phyloP scores from a whole-genome alignment of 2,797 vertebrate species.

The Alosa sapidissima region DNA sequence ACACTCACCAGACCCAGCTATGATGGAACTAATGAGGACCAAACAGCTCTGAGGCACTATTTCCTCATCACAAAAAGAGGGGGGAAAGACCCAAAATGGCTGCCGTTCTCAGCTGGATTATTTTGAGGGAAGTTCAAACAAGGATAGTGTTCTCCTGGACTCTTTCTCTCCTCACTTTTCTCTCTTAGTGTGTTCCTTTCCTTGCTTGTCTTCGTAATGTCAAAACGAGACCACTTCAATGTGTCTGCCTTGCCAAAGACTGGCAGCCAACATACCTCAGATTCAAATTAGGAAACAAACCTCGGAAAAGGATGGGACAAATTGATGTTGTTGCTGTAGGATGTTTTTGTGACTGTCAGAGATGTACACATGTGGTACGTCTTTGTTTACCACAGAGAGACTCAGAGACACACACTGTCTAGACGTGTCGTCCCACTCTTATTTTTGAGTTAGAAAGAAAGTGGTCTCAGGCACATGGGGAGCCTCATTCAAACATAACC shows the following conservation, averaged over 20 bases:
- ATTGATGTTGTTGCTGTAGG: neutral
- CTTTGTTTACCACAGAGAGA: neutral
- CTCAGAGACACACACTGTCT: neutral
- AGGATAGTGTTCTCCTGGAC: neutral
- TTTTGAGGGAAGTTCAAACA: neutral
- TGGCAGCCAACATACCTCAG: neutral
- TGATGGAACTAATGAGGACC: slow-evolving; percentile 26
- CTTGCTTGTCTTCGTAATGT: neutral
- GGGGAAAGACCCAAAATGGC: neutral
- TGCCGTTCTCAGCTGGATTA: neutral
- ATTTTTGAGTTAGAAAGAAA: neutral
- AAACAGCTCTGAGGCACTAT: slow-evolving; percentile 22
- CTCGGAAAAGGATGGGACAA: neutral
- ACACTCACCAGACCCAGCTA: neutral
- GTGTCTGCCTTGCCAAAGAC: neutral
- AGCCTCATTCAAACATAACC: neutral
- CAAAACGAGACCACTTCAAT: neutral
- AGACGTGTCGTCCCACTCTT: neutral
- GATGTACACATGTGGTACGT: neutral
- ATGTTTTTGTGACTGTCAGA: slow-evolving; percentile 11
- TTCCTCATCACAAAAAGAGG: neutral
- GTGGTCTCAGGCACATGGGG: neutral
- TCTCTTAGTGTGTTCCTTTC: neutral
- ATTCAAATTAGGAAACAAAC: neutral
- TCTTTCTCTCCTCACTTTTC: neutral